phyloP scores from a whole-genome alignment of 2,888 invertebrate genomes.

The Dioctria rufipes region DNA sequence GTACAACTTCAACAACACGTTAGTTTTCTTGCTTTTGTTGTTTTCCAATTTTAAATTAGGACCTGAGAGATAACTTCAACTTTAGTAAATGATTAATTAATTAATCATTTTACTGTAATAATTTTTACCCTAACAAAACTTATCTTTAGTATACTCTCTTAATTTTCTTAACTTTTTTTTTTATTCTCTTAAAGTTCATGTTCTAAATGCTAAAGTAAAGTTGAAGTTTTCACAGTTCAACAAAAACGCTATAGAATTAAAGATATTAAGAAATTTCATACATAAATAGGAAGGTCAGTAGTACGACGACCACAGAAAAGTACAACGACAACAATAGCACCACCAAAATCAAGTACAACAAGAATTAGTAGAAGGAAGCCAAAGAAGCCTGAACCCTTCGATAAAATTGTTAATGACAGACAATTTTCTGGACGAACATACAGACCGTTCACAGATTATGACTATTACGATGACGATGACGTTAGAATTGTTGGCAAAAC shows the following conservation, averaged over 20 bases:
- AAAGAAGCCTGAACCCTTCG: slow-evolving; percentile 63
- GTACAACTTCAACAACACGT: slow-evolving; percentile 30
- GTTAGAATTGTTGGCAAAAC: slow-evolving; percentile 74
- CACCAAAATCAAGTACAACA: slow-evolving; percentile 60
- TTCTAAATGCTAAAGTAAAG: too few species aligned
- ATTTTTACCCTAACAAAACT: too few species aligned
- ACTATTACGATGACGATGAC: slow-evolving; percentile 80
- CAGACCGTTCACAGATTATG: slow-evolving; percentile 74
- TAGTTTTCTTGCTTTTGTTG: too few species aligned
- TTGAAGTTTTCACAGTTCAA: neutral
- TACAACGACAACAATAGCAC: slow-evolving; percentile 63
- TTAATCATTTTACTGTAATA: too few species aligned
- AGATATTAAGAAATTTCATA: slow-evolving; percentile 6
- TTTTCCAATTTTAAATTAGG: too few species aligned
- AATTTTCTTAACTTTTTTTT: neutral
- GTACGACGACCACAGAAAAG: slow-evolving; percentile 64
- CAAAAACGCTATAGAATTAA: neutral
- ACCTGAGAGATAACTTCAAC: too few species aligned
- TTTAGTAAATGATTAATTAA: too few species aligned
- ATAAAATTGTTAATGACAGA: slow-evolving; percentile 62
- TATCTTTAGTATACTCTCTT: too few species aligned
- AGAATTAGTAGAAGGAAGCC: slow-evolving; percentile 61
- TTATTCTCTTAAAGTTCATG: neutral
- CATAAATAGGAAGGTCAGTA: slow-evolving; percentile 61
- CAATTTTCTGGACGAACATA: slow-evolving; percentile 63